A percentile compares a stretch with the other conserved stretches of the same genome.
Conservation (phyloP, 2,888 invertebrate genomes). For the Orchesella flavescens region DNA sequence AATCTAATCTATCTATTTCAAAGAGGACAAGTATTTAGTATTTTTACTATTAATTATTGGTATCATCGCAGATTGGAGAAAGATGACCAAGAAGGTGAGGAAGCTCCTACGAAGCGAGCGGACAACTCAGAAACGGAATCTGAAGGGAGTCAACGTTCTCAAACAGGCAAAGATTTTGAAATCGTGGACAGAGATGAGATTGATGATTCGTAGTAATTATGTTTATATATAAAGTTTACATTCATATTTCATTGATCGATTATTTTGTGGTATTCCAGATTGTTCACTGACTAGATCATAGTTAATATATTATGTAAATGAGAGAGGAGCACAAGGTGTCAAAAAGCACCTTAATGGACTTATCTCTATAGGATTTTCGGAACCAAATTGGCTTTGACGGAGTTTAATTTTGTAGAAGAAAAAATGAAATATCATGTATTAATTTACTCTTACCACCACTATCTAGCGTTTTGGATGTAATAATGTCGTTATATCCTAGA, state of each 20-base stretch:
- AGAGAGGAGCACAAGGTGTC: no score
- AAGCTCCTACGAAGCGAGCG: slow-evolving; percentile 66
- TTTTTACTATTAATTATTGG: background rate
- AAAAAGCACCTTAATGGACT: no score
- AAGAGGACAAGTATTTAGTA: background rate
- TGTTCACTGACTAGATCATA: slow-evolving; percentile 45
- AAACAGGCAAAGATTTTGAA: slow-evolving; percentile 90
- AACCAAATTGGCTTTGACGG: no score
- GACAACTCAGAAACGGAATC: slow-evolving; percentile 86
- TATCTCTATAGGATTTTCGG: no score
- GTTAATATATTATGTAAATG: no score
- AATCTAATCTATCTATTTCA: background rate
- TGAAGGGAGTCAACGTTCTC: slow-evolving; percentile 84
- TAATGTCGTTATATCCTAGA: no score
- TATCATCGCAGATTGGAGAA: slow-evolving; percentile 13
- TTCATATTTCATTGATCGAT: slow-evolving; percentile 26
- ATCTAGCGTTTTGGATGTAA: no score
- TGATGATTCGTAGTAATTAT: slow-evolving; percentile 72
- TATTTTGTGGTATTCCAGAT: slow-evolving; percentile 55
- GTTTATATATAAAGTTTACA: slow-evolving; percentile 19
- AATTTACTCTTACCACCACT: no score
- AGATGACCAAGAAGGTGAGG: slow-evolving; percentile 29
- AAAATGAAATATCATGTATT: no score
- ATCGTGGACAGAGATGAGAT: slow-evolving; percentile 81
- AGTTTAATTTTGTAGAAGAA: no score